These are phyloP conservation scores for Liposcelis brunnea DNA, from an alignment of 2,888 invertebrate species.

Conservation along the genomic window DNA sequence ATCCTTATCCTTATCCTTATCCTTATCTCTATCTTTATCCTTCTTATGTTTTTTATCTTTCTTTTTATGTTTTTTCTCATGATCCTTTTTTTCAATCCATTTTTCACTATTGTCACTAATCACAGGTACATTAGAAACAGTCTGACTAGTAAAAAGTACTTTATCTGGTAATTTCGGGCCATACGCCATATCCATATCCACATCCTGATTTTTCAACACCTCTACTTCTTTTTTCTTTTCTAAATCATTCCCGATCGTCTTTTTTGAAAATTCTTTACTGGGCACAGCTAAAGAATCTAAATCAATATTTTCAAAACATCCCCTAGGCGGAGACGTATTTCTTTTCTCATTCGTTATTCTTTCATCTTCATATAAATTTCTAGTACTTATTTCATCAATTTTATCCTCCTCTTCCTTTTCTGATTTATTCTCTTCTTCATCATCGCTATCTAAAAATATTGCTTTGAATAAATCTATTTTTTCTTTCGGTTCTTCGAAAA, in stretches of 20 bases:
- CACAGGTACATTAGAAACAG: slow-evolving; percentile 9
- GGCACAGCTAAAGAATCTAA: slow-evolving; percentile 32
- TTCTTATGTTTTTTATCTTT: slow-evolving; percentile 6
- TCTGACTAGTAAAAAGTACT: slow-evolving; percentile 15
- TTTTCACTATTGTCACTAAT: slow-evolving; percentile 20
- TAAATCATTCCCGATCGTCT: slow-evolving; percentile 10
- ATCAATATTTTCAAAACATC: slow-evolving; percentile 50
- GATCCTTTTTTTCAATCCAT: slow-evolving; percentile 33
- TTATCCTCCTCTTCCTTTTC: slow-evolving; percentile 9
- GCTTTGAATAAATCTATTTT: slow-evolving; percentile 73
- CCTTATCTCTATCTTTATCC: not conserved
- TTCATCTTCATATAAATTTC: slow-evolving; percentile 19
- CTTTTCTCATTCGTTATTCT: slow-evolving; percentile 21
- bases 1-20: no score
- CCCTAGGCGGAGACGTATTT: slow-evolving; percentile 50
- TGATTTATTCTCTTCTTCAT: slow-evolving; percentile 31
- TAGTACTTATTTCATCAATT: slow-evolving; percentile 12
- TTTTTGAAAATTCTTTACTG: slow-evolving; percentile 9
- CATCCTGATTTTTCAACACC: no score
- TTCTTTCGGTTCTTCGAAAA: slow-evolving; percentile 29
- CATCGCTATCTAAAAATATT: slow-evolving; percentile 70
- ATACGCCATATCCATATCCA: slow-evolving; percentile 27
- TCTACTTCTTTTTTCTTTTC: slow-evolving; percentile 12
- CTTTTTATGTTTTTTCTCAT: slow-evolving; percentile 15
- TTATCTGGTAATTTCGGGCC: slow-evolving; percentile 41